Evolutionary conservation across 2,113 vertebrate species (phyloP).

Genomic region (Diphyllodes magnificus): DNA sequence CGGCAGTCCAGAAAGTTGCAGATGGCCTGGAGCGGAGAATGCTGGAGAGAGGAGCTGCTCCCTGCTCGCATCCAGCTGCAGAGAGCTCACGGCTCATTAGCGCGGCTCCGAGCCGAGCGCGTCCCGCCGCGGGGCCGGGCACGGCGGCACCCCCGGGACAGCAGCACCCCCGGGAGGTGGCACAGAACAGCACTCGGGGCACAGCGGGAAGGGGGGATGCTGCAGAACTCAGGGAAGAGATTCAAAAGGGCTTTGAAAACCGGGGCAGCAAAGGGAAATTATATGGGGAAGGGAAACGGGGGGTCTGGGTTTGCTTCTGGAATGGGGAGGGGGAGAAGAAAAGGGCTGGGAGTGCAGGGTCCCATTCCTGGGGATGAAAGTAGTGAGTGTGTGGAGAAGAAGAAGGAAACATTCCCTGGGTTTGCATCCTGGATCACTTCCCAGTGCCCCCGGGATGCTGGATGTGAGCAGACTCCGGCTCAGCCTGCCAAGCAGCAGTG

Average conservation of each 20-base stretch:
- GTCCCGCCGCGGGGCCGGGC: not conserved
- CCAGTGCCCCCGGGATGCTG: not conserved
- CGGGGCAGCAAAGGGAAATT: not conserved
- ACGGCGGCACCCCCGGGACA: not conserved
- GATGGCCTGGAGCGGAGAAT: not conserved
- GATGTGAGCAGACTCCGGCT: not conserved
- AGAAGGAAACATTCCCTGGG: not conserved
- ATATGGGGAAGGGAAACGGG: not conserved
- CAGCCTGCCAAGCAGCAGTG: not conserved
- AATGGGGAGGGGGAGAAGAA: not conserved
- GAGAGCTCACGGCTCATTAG: not conserved
- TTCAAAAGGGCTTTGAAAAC: not conserved
- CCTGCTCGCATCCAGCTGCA: not conserved
- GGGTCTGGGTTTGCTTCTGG: not conserved
- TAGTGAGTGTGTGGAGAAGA: not conserved
- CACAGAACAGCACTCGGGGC: not conserved
- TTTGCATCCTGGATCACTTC: not conserved
- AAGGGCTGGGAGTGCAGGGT: not conserved
- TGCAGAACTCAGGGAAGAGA: not conserved
- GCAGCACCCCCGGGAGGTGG: not conserved
- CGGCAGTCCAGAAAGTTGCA: not conserved
- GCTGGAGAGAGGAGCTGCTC: not conserved
- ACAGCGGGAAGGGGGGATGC: accelerated
- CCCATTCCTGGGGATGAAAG: not conserved
- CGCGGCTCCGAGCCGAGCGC: not conserved